A percentile compares a stretch with the other conserved stretches of the same genome.
Evolutionary conservation across 2,888 invertebrate species (phyloP).

Genomic region (Idaea straminata): DNA sequence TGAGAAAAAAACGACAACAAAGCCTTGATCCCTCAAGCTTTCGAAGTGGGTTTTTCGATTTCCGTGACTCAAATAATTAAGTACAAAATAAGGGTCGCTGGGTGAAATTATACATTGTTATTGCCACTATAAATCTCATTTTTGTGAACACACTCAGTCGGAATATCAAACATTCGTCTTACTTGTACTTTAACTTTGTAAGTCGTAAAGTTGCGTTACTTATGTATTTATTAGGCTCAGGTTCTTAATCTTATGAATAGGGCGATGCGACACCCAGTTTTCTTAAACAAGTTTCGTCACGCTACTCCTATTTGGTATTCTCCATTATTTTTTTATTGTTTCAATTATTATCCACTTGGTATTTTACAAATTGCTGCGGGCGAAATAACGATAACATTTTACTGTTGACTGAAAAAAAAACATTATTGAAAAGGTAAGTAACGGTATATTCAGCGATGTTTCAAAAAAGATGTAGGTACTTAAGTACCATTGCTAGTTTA

Average conservation of each 20-base stretch:
- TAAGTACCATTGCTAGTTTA: background rate
- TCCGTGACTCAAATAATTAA: conserved; percentile 80
- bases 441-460: background rate
- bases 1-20: conserved; percentile 65
- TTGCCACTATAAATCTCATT: conserved; percentile 74
- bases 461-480: background rate
- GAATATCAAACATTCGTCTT: conserved; percentile 62
- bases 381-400: background rate
- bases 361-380: background rate
- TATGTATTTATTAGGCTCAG: conserved; percentile 30
- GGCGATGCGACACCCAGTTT: background rate
- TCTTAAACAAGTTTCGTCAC: background rate
- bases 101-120: conserved; percentile 76
- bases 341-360: background rate
- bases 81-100: conserved; percentile 63
- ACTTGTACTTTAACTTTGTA: conserved; percentile 20
- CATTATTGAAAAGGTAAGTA: background rate
- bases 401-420: background rate
- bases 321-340: background rate
- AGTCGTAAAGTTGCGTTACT: conserved; percentile 8
- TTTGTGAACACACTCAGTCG: conserved; percentile 60
- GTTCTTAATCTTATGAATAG: background rate
- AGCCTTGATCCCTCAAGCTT: conserved; percentile 69
- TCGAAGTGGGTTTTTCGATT: conserved; percentile 69
- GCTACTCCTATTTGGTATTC: background rate